Evolutionary conservation across 2,888 invertebrate species (phyloP).

Genomic region (Drosophila meridionalis): DNA sequence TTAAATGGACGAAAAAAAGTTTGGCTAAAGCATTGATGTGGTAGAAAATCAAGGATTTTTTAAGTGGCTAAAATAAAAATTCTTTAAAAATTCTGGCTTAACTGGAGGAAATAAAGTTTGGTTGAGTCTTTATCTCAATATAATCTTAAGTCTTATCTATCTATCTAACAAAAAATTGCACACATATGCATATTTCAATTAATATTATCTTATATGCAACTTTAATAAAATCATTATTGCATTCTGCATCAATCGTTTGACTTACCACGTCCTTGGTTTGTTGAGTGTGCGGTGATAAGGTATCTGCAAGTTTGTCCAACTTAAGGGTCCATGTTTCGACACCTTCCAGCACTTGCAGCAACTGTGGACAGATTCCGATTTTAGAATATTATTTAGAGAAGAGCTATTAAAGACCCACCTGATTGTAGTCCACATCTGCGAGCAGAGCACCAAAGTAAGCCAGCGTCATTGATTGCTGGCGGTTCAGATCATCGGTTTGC

Average conservation of each 20-base stretch:
- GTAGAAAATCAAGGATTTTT: too few relatives aligned
- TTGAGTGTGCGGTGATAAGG: slow-evolving; percentile 83
- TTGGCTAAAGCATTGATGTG: background rate
- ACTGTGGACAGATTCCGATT: slow-evolving; percentile 40
- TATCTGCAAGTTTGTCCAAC: slow-evolving; percentile 85
- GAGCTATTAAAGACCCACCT: slow-evolving; percentile 86
- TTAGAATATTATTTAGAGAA: background rate
- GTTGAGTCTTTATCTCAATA: too few relatives aligned
- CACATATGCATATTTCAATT: background rate
- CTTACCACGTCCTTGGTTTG: slow-evolving; percentile 84
- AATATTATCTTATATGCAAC: background rate
- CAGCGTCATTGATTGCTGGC: slow-evolving; percentile 90
- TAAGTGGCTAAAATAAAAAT: too few relatives aligned
- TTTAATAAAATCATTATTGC: too few relatives aligned
- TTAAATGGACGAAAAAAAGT: background rate
- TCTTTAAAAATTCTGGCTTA: too few relatives aligned
- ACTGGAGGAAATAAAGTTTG: too few relatives aligned
- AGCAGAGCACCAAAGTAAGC: slow-evolving; percentile 93
- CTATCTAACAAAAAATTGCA: too few relatives aligned
- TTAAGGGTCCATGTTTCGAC: slow-evolving; percentile 85
- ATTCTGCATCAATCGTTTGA: background rate
- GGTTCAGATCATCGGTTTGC: slow-evolving; percentile 85
- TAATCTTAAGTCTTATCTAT: too few relatives aligned
- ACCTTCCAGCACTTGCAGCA: slow-evolving; percentile 79
- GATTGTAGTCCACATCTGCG: slow-evolving; percentile 90